Conservation (phyloP, 2,888 invertebrate species). For the Strigamia crassipes region DNA sequence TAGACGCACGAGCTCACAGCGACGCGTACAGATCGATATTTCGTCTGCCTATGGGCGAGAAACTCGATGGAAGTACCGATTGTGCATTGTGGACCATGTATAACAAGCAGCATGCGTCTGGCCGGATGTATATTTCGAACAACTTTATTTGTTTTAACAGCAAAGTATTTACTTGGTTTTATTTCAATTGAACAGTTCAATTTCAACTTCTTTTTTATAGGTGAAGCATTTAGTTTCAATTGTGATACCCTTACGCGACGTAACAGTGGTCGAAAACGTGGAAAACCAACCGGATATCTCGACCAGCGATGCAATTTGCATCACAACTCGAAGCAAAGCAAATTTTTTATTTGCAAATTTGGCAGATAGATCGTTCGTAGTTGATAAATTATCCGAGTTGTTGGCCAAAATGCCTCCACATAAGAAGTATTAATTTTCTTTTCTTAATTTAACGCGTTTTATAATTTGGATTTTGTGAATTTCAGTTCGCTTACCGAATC, state of each 20-base stretch:
- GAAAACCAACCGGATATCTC: conserved; percentile 70
- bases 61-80: conserved; percentile 88
- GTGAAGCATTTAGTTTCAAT: conserved; percentile 78
- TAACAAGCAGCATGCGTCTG: conserved; percentile 85
- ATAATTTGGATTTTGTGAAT: not conserved
- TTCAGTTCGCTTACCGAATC: conserved; percentile 41
- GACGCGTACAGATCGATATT: conserved; percentile 74
- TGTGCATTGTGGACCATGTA: conserved; percentile 94
- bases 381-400: conserved; percentile 86
- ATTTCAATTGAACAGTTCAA: no score
- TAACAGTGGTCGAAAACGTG: conserved; percentile 76
- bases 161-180: conserved; percentile 78
- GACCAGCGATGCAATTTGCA: conserved; percentile 71
- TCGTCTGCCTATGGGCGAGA: conserved; percentile 83
- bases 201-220: no score
- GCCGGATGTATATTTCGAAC: conserved; percentile 86
- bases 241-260: conserved; percentile 85
- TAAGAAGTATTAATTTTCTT: conserved; percentile 41
- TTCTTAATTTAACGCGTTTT: no score
- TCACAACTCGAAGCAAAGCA: conserved; percentile 78
- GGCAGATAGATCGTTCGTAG: conserved; percentile 82
- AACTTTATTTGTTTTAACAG: conserved; percentile 97
- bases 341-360: conserved; percentile 89
- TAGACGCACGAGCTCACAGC: conserved; percentile 92
- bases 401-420: conserved; percentile 67